Conservation (phyloP, 2,888 invertebrate genomes). For the Hydraecia micacea region DNA sequence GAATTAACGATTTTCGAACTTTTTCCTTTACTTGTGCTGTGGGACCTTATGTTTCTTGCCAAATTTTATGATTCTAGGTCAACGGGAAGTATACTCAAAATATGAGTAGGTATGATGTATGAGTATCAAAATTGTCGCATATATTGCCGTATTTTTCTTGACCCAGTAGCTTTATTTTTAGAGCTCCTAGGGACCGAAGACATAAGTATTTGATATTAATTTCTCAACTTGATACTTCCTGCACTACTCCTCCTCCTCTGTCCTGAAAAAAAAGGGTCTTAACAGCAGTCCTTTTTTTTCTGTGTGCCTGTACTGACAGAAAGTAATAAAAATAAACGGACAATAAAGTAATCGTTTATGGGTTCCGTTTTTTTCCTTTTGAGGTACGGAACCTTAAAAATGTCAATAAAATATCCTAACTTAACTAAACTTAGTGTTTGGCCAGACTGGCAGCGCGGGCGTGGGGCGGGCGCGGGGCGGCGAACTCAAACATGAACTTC, state of each 20-base stretch:
- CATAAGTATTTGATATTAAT: background rate
- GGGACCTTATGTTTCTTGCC: background rate
- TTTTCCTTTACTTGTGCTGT: background rate
- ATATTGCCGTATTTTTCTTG: background rate
- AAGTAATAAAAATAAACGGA: no score
- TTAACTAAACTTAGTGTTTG: background rate
- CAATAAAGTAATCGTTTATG: background rate
- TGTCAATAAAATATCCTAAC: background rate
- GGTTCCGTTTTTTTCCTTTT: background rate
- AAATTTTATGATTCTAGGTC: background rate
- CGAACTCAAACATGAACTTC: no score
- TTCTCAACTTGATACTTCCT: background rate
- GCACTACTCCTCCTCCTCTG: background rate
- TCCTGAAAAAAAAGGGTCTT: background rate
- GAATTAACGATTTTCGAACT: background rate
- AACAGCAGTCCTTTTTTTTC: no score
- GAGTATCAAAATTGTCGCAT: background rate
- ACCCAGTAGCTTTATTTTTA: background rate
- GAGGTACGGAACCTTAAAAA: background rate
- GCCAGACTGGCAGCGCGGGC: no score
- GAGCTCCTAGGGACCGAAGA: background rate
- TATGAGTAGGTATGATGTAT: no score
- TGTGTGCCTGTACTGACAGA: no score
- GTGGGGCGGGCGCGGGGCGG: no score
- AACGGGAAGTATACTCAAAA: background rate